A percentile compares a stretch with the other conserved stretches of the same genome.
Conservation (phyloP, 2,113 vertebrate genomes). For the Phyllostomus hastatus region DNA sequence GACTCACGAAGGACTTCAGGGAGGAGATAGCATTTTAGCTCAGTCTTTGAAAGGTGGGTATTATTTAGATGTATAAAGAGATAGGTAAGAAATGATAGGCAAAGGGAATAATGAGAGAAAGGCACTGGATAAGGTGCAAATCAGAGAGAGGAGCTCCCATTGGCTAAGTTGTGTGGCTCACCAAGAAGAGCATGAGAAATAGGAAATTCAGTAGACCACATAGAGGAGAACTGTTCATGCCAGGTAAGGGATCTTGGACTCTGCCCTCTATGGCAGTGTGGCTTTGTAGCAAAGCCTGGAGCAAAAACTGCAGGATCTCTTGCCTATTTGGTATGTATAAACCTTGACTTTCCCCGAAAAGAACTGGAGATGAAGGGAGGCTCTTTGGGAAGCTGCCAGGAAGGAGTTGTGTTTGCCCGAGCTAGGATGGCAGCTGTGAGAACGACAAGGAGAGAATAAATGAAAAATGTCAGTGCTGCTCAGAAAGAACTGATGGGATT, state of each 20-base stretch:
- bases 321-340: neutral
- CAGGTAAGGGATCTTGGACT: neutral
- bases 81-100: neutral
- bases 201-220: neutral
- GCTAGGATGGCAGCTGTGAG: neutral
- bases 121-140: neutral
- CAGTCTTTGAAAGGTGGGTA: neutral
- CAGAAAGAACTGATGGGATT: neutral
- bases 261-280: neutral
- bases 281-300: neutral
- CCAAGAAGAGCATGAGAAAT: neutral
- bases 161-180: neutral
- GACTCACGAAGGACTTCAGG: neutral
- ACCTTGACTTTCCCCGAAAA: neutral
- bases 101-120: neutral
- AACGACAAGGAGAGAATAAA: neutral
- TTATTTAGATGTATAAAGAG: neutral
- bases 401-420: neutral
- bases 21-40: neutral
- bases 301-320: neutral
- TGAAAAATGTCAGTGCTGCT: neutral
- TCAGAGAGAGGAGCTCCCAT: neutral
- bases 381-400: neutral
- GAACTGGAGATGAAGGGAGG: neutral
- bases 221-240: neutral